Conservation (phyloP, 2,113 vertebrate species). For the Rissa tridactyla region DNA sequence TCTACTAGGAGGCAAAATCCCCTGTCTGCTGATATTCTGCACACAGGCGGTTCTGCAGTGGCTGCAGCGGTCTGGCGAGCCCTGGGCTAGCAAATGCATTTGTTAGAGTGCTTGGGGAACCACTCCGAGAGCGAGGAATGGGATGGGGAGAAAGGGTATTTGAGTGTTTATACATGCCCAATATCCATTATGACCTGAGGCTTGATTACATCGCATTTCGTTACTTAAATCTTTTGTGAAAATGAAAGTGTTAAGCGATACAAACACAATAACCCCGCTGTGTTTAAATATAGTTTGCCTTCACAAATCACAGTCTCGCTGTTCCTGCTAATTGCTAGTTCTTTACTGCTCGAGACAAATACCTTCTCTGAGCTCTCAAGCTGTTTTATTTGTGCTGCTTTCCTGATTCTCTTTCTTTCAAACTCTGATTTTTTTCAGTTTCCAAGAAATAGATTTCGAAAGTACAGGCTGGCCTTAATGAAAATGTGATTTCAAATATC, state of each 20-base stretch:
- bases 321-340: neutral
- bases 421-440: neutral
- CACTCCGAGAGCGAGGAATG: neutral
- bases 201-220: neutral
- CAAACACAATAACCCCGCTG: neutral
- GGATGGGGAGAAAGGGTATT: neutral
- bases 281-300: constrained; percentile 33
- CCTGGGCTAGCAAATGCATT: neutral
- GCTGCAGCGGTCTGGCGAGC: neutral
- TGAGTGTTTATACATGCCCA: neutral
- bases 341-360: neutral
- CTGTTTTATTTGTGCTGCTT: neutral
- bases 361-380: neutral
- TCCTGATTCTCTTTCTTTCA: neutral
- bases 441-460: neutral
- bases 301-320: neutral
- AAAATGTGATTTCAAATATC: neutral
- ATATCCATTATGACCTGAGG: neutral
- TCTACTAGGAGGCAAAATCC: neutral
- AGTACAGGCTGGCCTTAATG: neutral
- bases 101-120: neutral
- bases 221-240: neutral
- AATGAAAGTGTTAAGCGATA: neutral
- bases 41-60: neutral
- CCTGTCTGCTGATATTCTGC: neutral